Evolutionary conservation across 2,113 vertebrate species (phyloP).

Genomic region (Gallinago paraguaiae): DNA sequence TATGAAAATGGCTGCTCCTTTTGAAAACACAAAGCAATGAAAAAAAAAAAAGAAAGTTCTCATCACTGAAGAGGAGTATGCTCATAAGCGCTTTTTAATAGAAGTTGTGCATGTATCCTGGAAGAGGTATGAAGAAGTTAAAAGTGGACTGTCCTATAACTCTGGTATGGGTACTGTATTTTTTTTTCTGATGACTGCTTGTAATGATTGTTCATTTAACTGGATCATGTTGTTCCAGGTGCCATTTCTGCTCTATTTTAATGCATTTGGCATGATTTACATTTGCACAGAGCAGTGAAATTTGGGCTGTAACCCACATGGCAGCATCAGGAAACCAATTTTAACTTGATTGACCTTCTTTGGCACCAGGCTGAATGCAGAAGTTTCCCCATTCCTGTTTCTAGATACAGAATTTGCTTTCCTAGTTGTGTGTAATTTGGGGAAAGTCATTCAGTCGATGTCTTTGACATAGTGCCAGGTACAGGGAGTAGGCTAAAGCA

Average conservation of each 20-base stretch:
- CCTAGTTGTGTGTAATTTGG: neutral
- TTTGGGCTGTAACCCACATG: neutral
- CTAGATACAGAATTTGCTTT: neutral
- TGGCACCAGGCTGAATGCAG: neutral
- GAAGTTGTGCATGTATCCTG: neutral
- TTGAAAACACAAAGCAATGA: neutral
- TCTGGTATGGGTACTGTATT: neutral
- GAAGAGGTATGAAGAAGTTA: neutral
- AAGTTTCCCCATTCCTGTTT: neutral
- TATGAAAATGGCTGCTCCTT: neutral
- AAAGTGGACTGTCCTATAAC: neutral
- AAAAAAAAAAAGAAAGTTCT: neutral
- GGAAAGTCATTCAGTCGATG: neutral
- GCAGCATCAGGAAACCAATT: neutral
- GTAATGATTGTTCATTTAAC: neutral
- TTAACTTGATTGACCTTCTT: slow-evolving; percentile 18
- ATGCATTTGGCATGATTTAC: neutral
- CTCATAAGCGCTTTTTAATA: neutral
- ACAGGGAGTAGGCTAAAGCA: neutral
- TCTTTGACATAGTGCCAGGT: neutral
- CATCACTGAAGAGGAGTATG: neutral
- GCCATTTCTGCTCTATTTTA: neutral
- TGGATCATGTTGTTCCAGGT: neutral
- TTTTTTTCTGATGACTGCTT: neutral
- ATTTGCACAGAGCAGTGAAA: neutral